phyloP scores from a whole-genome alignment of 2,888 invertebrate genomes.

The Dryobota labecula region DNA sequence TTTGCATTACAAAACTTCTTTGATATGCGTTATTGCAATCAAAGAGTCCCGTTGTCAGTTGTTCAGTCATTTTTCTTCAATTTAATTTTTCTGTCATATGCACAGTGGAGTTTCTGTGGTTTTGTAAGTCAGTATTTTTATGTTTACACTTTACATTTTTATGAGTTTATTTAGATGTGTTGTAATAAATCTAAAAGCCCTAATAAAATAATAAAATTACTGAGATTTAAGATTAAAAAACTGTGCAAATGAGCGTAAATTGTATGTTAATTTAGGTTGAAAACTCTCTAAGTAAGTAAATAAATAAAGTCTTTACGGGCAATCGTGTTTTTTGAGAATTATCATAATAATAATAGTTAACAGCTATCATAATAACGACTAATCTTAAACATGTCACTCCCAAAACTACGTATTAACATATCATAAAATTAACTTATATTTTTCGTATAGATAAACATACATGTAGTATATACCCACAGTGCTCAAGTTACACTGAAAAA shows the following conservation, averaged over 20 bases:
- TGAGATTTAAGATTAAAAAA: background rate
- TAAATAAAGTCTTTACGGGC: background rate
- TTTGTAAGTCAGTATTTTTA: background rate
- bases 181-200: background rate
- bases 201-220: slow-evolving; percentile 13
- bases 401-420: background rate
- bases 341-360: too few species aligned
- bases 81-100: slow-evolving; percentile 29
- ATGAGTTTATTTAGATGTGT: slow-evolving; percentile 4
- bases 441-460: background rate
- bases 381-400: background rate
- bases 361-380: background rate
- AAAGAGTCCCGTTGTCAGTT: slow-evolving; percentile 43
- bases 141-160: background rate
- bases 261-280: background rate
- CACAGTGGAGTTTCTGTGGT: slow-evolving; percentile 12
- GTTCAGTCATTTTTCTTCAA: slow-evolving; percentile 23
- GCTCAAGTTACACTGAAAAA: too few species aligned
- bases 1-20: slow-evolving; percentile 37
- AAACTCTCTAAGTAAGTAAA: background rate
- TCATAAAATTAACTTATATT: background rate
- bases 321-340: background rate
- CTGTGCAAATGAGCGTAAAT: background rate
- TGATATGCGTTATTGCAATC: slow-evolving; percentile 45
- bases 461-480: background rate